Percentiles rank a stretch among this genome's conserved stretches.
These are phyloP conservation scores for Smutsia gigantea DNA, from an alignment of 2,797 vertebrate genomes.

Conservation along the genomic window DNA sequence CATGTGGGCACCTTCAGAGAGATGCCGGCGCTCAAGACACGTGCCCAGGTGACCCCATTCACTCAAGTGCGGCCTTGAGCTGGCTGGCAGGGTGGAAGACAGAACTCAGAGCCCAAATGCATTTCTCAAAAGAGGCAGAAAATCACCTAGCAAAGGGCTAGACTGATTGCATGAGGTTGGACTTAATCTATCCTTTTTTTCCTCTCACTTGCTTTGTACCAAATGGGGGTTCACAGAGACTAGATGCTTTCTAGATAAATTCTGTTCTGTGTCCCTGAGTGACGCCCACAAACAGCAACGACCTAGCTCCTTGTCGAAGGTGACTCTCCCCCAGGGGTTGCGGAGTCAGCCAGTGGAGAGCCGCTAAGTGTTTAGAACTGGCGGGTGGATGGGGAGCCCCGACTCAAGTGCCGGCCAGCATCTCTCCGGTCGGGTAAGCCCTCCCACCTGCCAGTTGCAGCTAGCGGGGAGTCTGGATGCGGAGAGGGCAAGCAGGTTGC, in stretches of 20 bases:
- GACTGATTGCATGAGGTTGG: too few species aligned
- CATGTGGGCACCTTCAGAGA: not conserved
- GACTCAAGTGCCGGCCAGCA: accelerated
- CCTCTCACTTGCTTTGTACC: not conserved
- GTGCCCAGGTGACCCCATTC: accelerated
- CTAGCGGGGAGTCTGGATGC: not conserved
- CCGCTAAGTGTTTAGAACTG: not conserved
- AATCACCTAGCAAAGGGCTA: not conserved
- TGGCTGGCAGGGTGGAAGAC: not conserved
- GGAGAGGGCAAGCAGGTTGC: accelerated
- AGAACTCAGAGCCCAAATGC: not conserved
- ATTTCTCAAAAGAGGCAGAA: not conserved
- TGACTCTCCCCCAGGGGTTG: accelerated
- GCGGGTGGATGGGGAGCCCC: not conserved
- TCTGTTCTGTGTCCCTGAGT: accelerated
- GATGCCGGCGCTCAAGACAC: accelerated
- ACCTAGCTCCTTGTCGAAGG: not conserved
- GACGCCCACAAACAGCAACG: accelerated
- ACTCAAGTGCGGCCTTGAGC: not conserved
- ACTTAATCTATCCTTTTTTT: not conserved
- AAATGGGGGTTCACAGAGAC: not conserved
- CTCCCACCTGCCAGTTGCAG: not conserved
- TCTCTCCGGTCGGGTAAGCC: not conserved
- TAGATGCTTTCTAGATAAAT: not conserved
- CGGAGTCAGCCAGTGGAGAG: accelerated